Evolutionary conservation across 2,797 vertebrate genomes (phyloP).

Genomic region (Setipinna tenuifilis): DNA sequence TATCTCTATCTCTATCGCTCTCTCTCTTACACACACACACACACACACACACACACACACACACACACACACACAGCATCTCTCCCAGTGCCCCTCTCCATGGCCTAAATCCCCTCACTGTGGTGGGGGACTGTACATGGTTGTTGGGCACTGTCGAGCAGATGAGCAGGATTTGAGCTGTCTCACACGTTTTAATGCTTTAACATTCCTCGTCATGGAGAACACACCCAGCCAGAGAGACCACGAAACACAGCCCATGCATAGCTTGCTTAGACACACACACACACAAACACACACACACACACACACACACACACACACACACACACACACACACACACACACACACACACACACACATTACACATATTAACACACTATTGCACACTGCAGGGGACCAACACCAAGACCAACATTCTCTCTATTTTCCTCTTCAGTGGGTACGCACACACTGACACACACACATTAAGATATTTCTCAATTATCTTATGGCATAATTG

Average conservation of each 20-base stretch:
- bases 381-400: not conserved
- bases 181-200: constrained; percentile 76
- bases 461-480: not conserved
- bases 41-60: no score
- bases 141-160: constrained; percentile 63
- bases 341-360: not conserved
- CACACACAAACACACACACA: not conserved
- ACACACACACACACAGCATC: not conserved
- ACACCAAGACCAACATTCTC: not conserved
- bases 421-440: not conserved
- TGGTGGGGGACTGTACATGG: constrained; percentile 16
- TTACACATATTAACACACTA: not conserved
- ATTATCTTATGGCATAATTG: constrained; percentile 8
- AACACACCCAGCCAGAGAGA: constrained; percentile 40
- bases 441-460: constrained; percentile 11
- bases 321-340: not conserved
- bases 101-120: constrained; percentile 49
- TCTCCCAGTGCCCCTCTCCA: constrained; percentile 55
- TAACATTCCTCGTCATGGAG: constrained; percentile 79
- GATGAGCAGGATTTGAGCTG: constrained; percentile 75
- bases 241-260: not conserved
- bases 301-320: not conserved
- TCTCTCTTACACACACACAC: no score
- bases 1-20: no score
- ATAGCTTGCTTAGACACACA: not conserved